Evolutionary conservation across 2,888 invertebrate species (phyloP), one percentile per base, ranked within the genome.

Genomic region (Lottia gigantea): DNA sequence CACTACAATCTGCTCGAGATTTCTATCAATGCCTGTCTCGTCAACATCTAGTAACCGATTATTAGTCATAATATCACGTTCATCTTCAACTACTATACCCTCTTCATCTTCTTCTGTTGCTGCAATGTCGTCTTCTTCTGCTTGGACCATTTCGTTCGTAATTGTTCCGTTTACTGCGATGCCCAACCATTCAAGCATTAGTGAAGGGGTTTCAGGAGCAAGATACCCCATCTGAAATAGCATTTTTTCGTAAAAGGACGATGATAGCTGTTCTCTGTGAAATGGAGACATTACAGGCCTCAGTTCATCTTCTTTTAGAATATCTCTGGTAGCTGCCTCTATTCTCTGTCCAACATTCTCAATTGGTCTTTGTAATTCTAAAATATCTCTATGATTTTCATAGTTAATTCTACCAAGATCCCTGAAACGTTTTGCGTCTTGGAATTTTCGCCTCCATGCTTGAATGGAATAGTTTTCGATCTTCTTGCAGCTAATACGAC

Each of bases 401-500:
- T 0, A 55, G 2, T 14, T 23, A 23, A 55, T 23, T 14, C 55
- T 55, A 55, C 19, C 55, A 0, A 55, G 23, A 7, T 55, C 14
- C 15, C 23, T 55, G 14, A 23, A 55, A 11, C 23, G 55, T 2
- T 23, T 23, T 8, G 8, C 55, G 12, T 55, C 55, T 19, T 14
- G 64, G 25, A 26, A 19, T 26, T 11, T 64, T 64, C 15, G 8
- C 1, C 26, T 64, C 64, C 64, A 64, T 31, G 31, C 23, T 15
- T n/a, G 19, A 11, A 73, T 15, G 14, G 31, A 25, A 66, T 67
- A 85, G n/a, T 74, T 68, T 66, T 83, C 72, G 15, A 87, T 76
- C 2, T 64, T 40, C 40, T 76, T 76, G 47, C 73, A 80, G 26
- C 78, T 79, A 66, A 83, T 82, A 66, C 86, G 70, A 2, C 85